These are phyloP conservation scores for Semotilus atromaculatus DNA, from an alignment of 2,797 vertebrate genomes.

Conservation along the genomic window DNA sequence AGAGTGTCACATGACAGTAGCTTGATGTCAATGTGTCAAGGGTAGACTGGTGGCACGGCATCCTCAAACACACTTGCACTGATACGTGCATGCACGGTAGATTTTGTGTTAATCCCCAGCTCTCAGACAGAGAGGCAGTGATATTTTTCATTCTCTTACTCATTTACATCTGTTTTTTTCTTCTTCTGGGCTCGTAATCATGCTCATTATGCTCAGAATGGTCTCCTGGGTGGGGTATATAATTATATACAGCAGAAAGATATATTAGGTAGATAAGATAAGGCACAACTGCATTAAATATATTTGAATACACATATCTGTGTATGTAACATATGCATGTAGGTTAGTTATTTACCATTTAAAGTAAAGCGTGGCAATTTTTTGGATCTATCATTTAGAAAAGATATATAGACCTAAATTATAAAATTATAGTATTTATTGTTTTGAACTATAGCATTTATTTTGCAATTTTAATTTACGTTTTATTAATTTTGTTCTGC, in stretches of 20 bases:
- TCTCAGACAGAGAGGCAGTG: conserved; percentile 29
- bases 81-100: background rate
- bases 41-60: conserved; percentile 76
- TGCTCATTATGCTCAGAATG: conserved; percentile 57
- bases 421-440: no score
- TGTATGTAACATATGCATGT: background rate
- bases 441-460: no score
- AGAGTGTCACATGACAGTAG: conserved; percentile 85
- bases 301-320: background rate
- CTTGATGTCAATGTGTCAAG: conserved; percentile 85
- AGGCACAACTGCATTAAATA: no score
- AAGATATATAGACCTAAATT: no score
- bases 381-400: background rate
- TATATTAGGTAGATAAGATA: background rate
- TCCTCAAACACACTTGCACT: background rate
- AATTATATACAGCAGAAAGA: conserved; percentile 51
- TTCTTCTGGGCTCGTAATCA: conserved; percentile 55
- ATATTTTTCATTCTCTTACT: background rate
- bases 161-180: conserved; percentile 52
- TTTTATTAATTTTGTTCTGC: no score
- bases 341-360: background rate
- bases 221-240: conserved; percentile 43
- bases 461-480: no score
- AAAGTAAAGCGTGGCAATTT: background rate
- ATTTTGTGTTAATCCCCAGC: background rate